A percentile compares a stretch with the other conserved stretches of the same genome.
phyloP scores from a whole-genome alignment of 2,797 vertebrate genomes.

The Mormyrops attenuatus region DNA sequence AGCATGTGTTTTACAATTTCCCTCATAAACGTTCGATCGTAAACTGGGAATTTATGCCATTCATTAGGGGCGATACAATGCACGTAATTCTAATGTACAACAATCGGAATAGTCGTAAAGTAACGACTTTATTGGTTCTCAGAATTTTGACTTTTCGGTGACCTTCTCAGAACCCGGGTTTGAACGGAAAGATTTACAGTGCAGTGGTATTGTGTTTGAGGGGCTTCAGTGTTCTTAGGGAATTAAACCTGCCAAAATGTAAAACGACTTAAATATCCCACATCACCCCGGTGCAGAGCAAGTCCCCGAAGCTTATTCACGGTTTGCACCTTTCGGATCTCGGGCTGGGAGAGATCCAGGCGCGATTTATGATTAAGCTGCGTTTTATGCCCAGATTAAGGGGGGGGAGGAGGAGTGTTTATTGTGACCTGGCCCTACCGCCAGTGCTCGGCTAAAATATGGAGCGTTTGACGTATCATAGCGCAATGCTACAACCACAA shows the following conservation, averaged over 20 bases:
- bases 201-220: conserved; percentile 54
- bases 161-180: conserved; percentile 59
- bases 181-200: conserved; percentile 65
- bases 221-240: conserved; percentile 58
- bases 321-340: conserved; percentile 55
- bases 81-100: conserved; percentile 74
- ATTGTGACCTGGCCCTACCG: conserved; percentile 43
- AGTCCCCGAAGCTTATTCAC: conserved; percentile 65
- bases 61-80: conserved; percentile 78
- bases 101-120: conserved; percentile 76
- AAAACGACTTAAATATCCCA: conserved; percentile 66
- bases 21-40: conserved; percentile 66
- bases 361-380: conserved; percentile 56
- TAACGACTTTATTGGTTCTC: conserved; percentile 69
- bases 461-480: conserved; percentile 44
- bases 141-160: conserved; percentile 68
- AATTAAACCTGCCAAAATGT: conserved; percentile 72
- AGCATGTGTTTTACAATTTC: conserved; percentile 71
- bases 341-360: conserved; percentile 45
- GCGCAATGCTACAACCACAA: conserved; percentile 24
- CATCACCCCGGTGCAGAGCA: conserved; percentile 60
- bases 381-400: conserved; percentile 51
- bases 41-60: conserved; percentile 73
- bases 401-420: conserved; percentile 50
- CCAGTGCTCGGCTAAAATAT: conserved; percentile 46